These are phyloP conservation scores for Phrynocephalus versicolor DNA, from an alignment of 2,113 vertebrate genomes.

Conservation along the genomic window DNA sequence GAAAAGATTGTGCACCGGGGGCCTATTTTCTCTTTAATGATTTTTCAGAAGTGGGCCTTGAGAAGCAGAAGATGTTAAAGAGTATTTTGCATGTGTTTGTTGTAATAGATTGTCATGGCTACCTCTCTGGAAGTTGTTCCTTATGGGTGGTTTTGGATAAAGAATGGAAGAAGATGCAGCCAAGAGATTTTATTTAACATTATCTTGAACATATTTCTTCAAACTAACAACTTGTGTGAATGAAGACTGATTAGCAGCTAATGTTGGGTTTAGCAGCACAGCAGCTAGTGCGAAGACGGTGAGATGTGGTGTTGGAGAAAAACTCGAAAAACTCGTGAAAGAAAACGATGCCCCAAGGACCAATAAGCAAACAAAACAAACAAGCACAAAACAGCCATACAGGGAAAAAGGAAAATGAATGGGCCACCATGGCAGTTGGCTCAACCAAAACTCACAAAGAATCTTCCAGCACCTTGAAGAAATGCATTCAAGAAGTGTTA, in stretches of 20 bases:
- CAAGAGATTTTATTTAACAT: background rate
- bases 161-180: slow-evolving; percentile 27
- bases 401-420: too few relatives aligned
- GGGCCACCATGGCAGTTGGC: too few relatives aligned
- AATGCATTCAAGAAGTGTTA: too few relatives aligned
- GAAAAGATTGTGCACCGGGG: background rate
- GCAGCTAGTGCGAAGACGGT: background rate
- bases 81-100: background rate
- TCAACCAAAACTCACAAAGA: too few relatives aligned
- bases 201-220: slow-evolving; percentile 25
- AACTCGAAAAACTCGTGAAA: slow-evolving; percentile 11
- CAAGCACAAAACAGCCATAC: background rate
- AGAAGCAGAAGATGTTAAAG: background rate
- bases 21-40: background rate
- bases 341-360: background rate
- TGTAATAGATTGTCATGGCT: background rate
- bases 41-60: background rate
- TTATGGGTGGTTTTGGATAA: slow-evolving; percentile 42
- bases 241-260: background rate
- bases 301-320: background rate
- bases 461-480: too few relatives aligned
- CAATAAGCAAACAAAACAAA: background rate
- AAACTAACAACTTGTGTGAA: background rate
- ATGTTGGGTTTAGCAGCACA: background rate
- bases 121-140: background rate